Percentiles rank a stretch among this genome's conserved stretches.
Conservation (phyloP, 1,140 invertebrate species). For the Lucilia sericata region DNA sequence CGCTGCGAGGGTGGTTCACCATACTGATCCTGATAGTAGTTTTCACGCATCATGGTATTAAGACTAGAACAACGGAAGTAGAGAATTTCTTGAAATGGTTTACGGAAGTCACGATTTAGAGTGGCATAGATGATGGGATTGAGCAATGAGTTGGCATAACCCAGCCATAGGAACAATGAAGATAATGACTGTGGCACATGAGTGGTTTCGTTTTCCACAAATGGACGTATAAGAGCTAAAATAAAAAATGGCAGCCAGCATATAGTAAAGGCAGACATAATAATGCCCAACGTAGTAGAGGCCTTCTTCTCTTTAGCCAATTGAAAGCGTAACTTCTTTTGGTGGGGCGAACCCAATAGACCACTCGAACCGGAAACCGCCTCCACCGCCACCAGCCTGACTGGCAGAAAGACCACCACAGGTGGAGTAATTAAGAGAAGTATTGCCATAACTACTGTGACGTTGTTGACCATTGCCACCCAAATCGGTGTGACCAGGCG, state of each 20-base stretch:
- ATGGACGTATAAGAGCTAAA: conserved; percentile 87
- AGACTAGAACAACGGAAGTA: conserved; percentile 89
- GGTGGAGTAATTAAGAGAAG: conserved; percentile 50
- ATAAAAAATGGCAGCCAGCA: conserved; percentile 99
- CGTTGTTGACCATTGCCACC: conserved; percentile 50
- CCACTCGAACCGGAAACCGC: conserved; percentile 61
- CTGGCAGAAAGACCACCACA: conserved; percentile 46
- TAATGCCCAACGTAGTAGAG: conserved; percentile 95
- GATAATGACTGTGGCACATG: conserved; percentile 82
- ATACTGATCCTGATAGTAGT: conserved; percentile 92
- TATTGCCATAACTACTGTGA: conserved; percentile 60
- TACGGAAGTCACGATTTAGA: conserved; percentile 90
- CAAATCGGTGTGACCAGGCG: conserved; percentile 62
- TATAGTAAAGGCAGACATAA: conserved; percentile 95
- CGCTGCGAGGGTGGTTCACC: conserved; percentile 77
- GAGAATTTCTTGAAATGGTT: conserved; percentile 91
- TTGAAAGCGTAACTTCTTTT: conserved; percentile 84
- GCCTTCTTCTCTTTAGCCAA: conserved; percentile 92
- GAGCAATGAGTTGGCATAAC: conserved; percentile 91
- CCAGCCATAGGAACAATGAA: conserved; percentile 85
- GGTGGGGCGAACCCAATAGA: conserved; percentile 71
- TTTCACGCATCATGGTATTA: conserved; percentile 91
- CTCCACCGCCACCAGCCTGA: conserved; percentile 60
- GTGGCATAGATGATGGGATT: conserved; percentile 96
- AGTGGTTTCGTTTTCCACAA: conserved; percentile 73